Percentiles rank a stretch among this genome's conserved stretches.
Evolutionary conservation across 2,797 vertebrate genomes (phyloP).

Genomic region (Merluccius polli): DNA sequence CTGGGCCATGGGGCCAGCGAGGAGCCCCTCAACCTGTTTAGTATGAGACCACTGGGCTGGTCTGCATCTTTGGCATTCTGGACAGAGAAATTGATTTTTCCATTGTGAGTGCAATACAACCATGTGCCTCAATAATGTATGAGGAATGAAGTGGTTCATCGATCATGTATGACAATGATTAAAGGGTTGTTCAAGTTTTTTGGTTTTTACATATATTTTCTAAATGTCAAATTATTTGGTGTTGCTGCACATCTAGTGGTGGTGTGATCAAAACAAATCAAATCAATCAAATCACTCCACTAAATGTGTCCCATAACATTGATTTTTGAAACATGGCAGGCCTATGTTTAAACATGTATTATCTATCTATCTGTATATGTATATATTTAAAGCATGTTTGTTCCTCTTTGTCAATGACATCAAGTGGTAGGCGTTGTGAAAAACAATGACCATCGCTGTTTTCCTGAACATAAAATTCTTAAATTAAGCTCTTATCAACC

Average conservation of each 20-base stretch:
- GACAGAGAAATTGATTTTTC: conserved; percentile 76
- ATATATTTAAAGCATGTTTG: neutral
- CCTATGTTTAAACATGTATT: neutral
- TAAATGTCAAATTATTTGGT: neutral
- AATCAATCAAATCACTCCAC: neutral
- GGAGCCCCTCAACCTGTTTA: conserved; percentile 71
- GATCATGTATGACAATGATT: neutral
- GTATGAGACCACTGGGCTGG: conserved; percentile 65
- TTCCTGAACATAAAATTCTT: neutral
- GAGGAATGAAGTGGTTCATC: neutral
- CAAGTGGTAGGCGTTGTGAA: too few species aligned
- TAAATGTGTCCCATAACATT: neutral
- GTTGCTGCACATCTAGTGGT: too few species aligned
- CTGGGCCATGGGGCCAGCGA: conserved; percentile 72
- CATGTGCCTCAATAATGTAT: neutral
- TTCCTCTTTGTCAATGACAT: neutral
- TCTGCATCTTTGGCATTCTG: conserved; percentile 72
- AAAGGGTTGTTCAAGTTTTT: neutral
- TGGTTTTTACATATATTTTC: neutral
- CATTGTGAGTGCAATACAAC: conserved; percentile 37
- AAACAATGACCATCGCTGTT: neutral
- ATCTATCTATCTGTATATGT: too few species aligned
- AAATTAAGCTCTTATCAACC: neutral
- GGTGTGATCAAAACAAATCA: neutral
- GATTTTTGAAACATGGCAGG: neutral